Conservation (phyloP, 2,113 vertebrate genomes). For the Tamias sibiricus region DNA sequence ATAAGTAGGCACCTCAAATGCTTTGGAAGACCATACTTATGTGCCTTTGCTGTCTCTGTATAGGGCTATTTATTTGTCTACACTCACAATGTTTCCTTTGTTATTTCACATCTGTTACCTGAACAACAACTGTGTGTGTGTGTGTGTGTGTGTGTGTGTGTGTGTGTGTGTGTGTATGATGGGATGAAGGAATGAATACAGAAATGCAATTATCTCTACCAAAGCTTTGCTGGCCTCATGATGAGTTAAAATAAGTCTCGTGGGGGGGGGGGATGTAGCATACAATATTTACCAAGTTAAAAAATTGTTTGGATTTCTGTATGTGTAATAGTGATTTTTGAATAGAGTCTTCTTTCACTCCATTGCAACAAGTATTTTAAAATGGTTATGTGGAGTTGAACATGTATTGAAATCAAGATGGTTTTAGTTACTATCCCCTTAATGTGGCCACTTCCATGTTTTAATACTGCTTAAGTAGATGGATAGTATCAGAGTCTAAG, state of each 20-base stretch:
- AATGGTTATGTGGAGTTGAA: neutral
- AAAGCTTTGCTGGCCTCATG: neutral
- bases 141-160: neutral
- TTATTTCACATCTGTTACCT: neutral
- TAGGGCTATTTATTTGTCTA: neutral
- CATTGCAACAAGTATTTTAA: neutral
- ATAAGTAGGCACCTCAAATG: rapidly evolving
- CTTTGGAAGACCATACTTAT: neutral
- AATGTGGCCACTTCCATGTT: neutral
- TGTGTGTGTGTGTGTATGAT: neutral
- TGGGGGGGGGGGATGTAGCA: neutral
- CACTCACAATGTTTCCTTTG: neutral
- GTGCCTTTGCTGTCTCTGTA: neutral
- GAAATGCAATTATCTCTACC: neutral
- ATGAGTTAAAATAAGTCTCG: slow-evolving; percentile 15
- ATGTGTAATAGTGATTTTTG: neutral
- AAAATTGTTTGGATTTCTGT: neutral
- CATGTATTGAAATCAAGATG: neutral
- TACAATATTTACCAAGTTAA: neutral
- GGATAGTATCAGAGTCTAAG: neutral
- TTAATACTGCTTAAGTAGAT: neutral
- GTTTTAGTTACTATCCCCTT: neutral
- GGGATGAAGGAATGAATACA: neutral
- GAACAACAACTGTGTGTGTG: neutral
- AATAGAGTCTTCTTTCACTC: neutral